These are phyloP conservation scores for Boulengeromyrus knoepffleri DNA, from an alignment of 2,113 vertebrate genomes.

Conservation along the genomic window DNA sequence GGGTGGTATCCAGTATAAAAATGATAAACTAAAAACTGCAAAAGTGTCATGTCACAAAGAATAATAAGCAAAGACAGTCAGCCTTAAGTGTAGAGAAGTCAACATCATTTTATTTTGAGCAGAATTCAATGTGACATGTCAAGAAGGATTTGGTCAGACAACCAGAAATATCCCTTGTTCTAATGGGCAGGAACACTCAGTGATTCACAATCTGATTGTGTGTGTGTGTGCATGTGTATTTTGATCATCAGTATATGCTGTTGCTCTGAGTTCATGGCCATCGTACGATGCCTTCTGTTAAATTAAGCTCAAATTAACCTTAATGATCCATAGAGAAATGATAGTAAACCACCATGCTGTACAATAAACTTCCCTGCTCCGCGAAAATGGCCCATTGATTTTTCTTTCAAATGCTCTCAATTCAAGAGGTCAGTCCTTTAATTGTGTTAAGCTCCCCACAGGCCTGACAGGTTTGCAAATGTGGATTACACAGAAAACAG, in stretches of 20 bases:
- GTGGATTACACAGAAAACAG: not conserved
- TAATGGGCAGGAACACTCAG: constrained; percentile 70
- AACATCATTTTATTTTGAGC: constrained; percentile 72
- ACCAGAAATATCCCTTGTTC: constrained; percentile 73
- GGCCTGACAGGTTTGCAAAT: not conserved
- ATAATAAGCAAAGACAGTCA: constrained; percentile 62
- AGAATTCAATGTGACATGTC: constrained; percentile 74
- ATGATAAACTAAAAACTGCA: constrained; percentile 32
- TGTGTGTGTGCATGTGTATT: constrained; percentile 27
- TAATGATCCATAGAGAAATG: constrained; percentile 8
- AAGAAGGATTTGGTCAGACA: constrained; percentile 76
- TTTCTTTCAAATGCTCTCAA: constrained; percentile 13
- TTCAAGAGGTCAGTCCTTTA: constrained; percentile 1
- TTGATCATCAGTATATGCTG: not conserved
- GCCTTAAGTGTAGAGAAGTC: constrained; percentile 63
- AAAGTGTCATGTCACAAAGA: constrained; percentile 50
- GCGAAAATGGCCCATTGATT: constrained; percentile 15
- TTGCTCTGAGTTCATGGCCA: not conserved
- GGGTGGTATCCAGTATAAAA: not conserved
- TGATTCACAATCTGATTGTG: constrained; percentile 32
- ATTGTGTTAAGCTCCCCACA: not conserved
- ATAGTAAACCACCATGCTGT: not conserved
- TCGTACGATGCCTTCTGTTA: not conserved
- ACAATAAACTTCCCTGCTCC: not conserved
- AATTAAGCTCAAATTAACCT: constrained; percentile 13